Percentiles rank a stretch among this genome's conserved stretches.
These are phyloP conservation scores for Cyphomyrus discorhynchus DNA, from an alignment of 2,113 vertebrate genomes.

Conservation along the genomic window DNA sequence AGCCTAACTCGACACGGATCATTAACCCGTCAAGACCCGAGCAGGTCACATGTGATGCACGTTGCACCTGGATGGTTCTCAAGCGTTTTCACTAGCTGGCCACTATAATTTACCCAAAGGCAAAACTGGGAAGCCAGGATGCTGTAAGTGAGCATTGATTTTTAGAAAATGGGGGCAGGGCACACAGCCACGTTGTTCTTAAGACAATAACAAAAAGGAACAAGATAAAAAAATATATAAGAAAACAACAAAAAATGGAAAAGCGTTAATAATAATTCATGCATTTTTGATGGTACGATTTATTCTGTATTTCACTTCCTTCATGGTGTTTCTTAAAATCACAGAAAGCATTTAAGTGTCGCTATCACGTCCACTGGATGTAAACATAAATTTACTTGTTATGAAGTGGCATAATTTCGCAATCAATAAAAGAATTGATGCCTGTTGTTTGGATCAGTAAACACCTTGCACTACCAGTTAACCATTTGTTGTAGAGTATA, in stretches of 20 bases:
- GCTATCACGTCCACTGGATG: not conserved
- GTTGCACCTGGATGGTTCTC: not conserved
- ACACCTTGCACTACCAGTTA: not conserved
- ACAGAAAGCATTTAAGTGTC: not conserved
- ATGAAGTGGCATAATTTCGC: not conserved
- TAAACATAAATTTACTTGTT: not conserved
- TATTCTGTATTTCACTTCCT: not conserved
- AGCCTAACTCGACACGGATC: not conserved
- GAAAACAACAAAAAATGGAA: not conserved
- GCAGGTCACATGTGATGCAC: not conserved
- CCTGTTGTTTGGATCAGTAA: not conserved
- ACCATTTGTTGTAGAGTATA: not conserved
- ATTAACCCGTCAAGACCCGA: not conserved
- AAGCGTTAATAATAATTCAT: not conserved
- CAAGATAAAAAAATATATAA: not conserved
- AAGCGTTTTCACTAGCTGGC: not conserved
- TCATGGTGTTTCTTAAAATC: not conserved
- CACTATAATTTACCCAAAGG: not conserved
- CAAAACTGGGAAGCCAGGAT: not conserved
- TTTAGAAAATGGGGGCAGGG: not conserved
- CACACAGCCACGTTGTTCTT: not conserved
- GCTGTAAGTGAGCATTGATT: not conserved
- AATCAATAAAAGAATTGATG: not conserved
- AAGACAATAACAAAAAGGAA: not conserved
- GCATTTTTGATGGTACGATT: not conserved